Conservation (phyloP, 2,888 invertebrate genomes). For the Trilocha varians region DNA sequence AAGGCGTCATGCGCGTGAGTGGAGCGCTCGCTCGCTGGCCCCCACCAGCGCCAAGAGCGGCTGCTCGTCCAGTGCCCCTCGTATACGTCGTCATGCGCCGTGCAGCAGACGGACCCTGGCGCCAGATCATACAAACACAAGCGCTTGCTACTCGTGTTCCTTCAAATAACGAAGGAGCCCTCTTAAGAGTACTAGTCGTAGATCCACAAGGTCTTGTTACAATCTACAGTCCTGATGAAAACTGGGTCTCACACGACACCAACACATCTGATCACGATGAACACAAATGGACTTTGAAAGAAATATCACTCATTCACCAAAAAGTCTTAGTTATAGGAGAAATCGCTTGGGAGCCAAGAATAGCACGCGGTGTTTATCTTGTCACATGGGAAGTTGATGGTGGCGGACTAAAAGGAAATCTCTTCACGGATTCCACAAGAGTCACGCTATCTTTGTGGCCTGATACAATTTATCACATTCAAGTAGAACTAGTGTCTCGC, state of each 20-base stretch:
- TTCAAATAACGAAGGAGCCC: slow-evolving; percentile 75
- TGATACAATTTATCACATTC: slow-evolving; percentile 85
- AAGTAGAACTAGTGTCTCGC: slow-evolving; percentile 78
- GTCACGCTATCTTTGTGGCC: slow-evolving; percentile 87
- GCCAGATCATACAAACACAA: slow-evolving; percentile 78
- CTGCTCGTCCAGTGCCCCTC: slow-evolving; percentile 73
- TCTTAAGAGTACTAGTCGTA: slow-evolving; percentile 79
- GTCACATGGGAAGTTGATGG: slow-evolving; percentile 90
- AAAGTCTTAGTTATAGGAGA: slow-evolving; percentile 81
- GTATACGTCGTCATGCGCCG: slow-evolving; percentile 82
- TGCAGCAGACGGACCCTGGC: slow-evolving; percentile 76
- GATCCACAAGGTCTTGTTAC: slow-evolving; percentile 80
- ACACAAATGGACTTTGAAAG: slow-evolving; percentile 76
- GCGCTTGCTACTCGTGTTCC: slow-evolving; percentile 77
- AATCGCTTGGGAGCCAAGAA: slow-evolving; percentile 81
- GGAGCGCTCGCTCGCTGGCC: slow-evolving; percentile 78
- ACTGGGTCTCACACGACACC: slow-evolving; percentile 70
- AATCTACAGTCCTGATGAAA: slow-evolving; percentile 79
- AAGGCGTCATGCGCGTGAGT: slow-evolving; percentile 77
- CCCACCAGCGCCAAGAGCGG: slow-evolving; percentile 71
- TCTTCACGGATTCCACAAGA: slow-evolving; percentile 85
- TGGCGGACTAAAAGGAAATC: slow-evolving; percentile 85
- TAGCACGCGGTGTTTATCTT: slow-evolving; percentile 79
- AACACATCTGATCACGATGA: slow-evolving; percentile 65
- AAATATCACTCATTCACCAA: slow-evolving; percentile 81